These are phyloP conservation scores for Drosophila ogumai DNA, from an alignment of 1,140 invertebrate species.

Conservation along the genomic window DNA sequence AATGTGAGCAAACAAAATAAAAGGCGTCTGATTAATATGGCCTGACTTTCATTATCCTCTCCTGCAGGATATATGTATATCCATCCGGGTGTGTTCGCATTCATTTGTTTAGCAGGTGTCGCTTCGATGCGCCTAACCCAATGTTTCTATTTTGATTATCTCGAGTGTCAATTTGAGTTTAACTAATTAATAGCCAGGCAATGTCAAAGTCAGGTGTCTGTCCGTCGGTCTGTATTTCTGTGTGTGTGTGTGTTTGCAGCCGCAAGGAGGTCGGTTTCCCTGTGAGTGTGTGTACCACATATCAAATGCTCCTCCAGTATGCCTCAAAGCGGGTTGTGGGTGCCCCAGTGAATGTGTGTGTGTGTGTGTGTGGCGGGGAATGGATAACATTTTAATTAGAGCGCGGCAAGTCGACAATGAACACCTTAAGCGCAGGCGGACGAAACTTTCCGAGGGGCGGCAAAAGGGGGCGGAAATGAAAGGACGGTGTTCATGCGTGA, in stretches of 20 bases:
- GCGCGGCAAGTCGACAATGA: slow-evolving; percentile 49
- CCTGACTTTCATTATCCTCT: slow-evolving; percentile 13
- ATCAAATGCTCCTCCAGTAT: slow-evolving; percentile 35
- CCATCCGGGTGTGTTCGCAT: neutral
- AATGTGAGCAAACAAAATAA: slow-evolving; percentile 40
- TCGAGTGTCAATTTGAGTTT: slow-evolving; percentile 80
- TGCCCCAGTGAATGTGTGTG: slow-evolving; percentile 1
- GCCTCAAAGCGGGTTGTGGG: slow-evolving; percentile 3
- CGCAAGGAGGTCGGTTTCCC: slow-evolving; percentile 27
- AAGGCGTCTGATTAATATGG: slow-evolving; percentile 31
- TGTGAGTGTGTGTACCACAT: slow-evolving; percentile 28
- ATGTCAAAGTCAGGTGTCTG: slow-evolving; percentile 55
- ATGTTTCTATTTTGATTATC: slow-evolving; percentile 75
- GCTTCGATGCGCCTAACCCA: slow-evolving; percentile 27
- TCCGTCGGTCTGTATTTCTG: neutral
- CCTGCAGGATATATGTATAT: neutral
- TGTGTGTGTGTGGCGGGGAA: slow-evolving; percentile 22
- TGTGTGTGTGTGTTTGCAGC: slow-evolving; percentile 17
- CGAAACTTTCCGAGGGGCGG: slow-evolving; percentile 12
- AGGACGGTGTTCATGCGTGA: slow-evolving; percentile 29
- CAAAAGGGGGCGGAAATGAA: slow-evolving; percentile 1
- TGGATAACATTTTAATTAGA: slow-evolving; percentile 77
- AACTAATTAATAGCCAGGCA: slow-evolving; percentile 74
- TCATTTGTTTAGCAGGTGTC: slow-evolving; percentile 20
- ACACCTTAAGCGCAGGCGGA: slow-evolving; percentile 30